Percentiles rank a stretch among this genome's conserved stretches.
Conservation (phyloP, 2,113 vertebrate species). For the Aythya baeri region DNA sequence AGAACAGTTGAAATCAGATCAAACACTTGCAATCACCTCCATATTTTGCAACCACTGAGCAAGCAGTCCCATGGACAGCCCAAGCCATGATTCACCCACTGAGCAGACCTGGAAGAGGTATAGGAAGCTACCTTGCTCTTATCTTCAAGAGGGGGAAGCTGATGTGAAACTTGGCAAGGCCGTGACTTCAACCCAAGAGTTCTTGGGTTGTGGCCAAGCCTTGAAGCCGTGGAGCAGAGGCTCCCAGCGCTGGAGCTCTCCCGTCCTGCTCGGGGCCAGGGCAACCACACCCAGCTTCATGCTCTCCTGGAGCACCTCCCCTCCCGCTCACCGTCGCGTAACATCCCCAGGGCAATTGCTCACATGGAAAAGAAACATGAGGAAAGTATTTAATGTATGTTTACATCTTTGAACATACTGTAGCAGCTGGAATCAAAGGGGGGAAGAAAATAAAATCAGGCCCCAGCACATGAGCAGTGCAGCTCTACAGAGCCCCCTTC, state of each 20-base stretch:
- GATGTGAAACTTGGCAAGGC: not conserved
- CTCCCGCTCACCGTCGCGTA: not conserved
- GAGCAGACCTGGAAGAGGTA: fast-evolving
- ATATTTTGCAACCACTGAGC: not conserved
- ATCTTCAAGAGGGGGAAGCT: not conserved
- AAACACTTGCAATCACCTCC: not conserved
- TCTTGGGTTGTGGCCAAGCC: not conserved
- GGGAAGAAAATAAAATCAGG: not conserved
- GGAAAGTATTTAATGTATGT: conserved; percentile 52
- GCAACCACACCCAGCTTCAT: conserved; percentile 5
- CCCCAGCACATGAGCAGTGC: not conserved
- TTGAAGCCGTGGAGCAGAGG: not conserved
- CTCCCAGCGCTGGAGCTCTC: not conserved
- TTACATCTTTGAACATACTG: conserved; percentile 47
- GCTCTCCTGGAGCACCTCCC: not conserved
- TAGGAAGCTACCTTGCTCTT: not conserved
- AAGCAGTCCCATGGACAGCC: not conserved
- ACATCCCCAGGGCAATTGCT: not conserved
- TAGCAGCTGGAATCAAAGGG: conserved; percentile 50
- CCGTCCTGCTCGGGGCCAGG: not conserved
- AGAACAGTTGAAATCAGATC: not conserved
- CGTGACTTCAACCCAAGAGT: not conserved
- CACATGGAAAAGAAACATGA: conserved; percentile 36
- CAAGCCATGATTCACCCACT: not conserved
- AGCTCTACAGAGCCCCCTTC: not conserved